A percentile compares a stretch with the other conserved stretches of the same genome.
Conservation (phyloP, 2,113 vertebrate species). For the Corythaeola cristata region DNA sequence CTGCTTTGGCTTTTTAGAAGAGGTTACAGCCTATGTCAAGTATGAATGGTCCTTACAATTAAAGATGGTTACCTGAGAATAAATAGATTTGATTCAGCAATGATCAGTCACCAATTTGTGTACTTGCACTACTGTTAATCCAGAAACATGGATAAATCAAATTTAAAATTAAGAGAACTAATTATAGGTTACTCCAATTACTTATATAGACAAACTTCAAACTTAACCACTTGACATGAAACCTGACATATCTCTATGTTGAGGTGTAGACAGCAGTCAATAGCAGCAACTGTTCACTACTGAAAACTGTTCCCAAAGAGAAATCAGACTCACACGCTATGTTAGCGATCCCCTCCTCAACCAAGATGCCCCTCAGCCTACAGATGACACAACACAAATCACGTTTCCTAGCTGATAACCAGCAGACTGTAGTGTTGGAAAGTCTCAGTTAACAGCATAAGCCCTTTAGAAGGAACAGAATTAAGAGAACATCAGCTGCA, state of each 20-base stretch:
- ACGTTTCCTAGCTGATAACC: neutral
- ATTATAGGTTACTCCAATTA: neutral
- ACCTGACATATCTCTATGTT: rapidly evolving
- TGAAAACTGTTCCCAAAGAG: neutral
- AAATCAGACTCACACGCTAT: neutral
- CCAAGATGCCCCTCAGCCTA: neutral
- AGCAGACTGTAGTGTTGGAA: neutral
- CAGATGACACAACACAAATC: neutral
- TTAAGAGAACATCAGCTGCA: neutral
- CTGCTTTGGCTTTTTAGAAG: neutral
- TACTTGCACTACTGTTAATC: neutral
- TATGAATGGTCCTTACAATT: neutral
- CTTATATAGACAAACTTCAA: neutral
- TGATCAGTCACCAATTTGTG: neutral
- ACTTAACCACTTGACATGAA: neutral
- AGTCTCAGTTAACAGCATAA: neutral
- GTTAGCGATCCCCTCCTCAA: neutral
- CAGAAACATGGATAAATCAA: neutral
- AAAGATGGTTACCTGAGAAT: neutral
- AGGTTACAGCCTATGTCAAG: neutral
- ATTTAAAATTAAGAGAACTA: neutral
- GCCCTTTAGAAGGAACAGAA: neutral
- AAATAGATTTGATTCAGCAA: neutral
- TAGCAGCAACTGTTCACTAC: neutral
- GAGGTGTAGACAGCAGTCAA: neutral